Evolutionary conservation across 2,113 vertebrate genomes (phyloP).

Genomic region (Chloroceryle aenea): DNA sequence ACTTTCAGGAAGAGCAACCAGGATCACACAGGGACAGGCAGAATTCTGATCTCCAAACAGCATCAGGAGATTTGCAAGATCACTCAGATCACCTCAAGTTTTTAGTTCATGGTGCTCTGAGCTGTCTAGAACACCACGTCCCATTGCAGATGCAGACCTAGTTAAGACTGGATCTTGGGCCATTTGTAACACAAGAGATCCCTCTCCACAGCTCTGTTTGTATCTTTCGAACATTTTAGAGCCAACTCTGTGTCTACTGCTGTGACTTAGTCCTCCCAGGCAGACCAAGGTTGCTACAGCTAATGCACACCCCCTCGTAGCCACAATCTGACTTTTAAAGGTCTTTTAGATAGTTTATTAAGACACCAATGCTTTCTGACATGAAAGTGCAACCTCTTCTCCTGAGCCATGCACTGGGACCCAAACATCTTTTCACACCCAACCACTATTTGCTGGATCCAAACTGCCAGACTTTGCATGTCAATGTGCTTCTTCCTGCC

Average conservation of each 20-base stretch:
- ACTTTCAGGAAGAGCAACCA: background rate
- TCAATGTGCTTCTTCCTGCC: rapidly evolving
- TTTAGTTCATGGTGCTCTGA: background rate
- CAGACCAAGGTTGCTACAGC: background rate
- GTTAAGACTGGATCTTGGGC: background rate
- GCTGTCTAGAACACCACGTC: background rate
- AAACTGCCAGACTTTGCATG: background rate
- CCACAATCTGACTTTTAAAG: background rate
- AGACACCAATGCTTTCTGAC: background rate
- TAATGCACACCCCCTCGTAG: background rate
- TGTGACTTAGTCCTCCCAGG: background rate
- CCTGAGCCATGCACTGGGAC: background rate
- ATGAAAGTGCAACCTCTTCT: background rate
- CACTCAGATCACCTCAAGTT: background rate
- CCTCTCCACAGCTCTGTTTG: background rate
- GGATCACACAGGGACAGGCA: background rate
- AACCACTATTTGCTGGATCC: background rate
- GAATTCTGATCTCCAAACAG: background rate
- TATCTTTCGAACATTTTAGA: background rate
- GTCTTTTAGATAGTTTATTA: background rate
- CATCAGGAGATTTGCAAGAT: background rate
- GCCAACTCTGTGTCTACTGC: background rate
- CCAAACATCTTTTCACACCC: background rate
- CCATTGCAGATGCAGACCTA: background rate
- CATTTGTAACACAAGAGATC: background rate